These are phyloP conservation scores for Rhinolophus sinicus DNA, from an alignment of 2,113 vertebrate genomes.

Conservation along the genomic window DNA sequence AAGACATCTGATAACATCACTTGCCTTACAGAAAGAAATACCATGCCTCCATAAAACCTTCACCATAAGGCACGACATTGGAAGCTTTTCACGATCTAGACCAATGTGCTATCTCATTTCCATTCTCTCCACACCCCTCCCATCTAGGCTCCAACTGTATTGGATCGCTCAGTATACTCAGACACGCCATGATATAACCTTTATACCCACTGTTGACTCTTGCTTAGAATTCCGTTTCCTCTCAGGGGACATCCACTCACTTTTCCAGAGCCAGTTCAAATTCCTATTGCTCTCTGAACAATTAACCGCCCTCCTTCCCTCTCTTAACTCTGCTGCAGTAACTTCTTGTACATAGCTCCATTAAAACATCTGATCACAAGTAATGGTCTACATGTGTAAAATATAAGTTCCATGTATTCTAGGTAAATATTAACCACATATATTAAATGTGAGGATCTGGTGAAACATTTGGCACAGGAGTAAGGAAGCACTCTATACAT, in stretches of 20 bases:
- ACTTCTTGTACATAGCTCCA: neutral
- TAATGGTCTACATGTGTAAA: slow-evolving; percentile 4
- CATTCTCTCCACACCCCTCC: neutral
- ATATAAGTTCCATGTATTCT: neutral
- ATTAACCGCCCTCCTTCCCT: neutral
- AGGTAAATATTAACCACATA: slow-evolving; percentile 12
- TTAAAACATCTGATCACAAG: neutral
- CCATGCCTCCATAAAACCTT: neutral
- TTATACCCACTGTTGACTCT: neutral
- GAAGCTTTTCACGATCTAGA: neutral
- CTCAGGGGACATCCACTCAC: neutral
- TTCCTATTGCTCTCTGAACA: neutral
- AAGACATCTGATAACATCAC: neutral
- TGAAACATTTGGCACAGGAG: neutral
- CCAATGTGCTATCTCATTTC: neutral
- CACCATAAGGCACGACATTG: neutral
- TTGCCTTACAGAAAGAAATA: neutral
- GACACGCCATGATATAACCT: neutral
- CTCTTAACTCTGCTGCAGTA: neutral
- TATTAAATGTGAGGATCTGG: neutral
- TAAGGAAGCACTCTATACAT: neutral
- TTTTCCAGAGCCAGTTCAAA: neutral
- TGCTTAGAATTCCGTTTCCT: neutral
- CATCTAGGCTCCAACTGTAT: neutral
- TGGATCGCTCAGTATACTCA: neutral